Base-by-base conservation (phyloP, 2,888 invertebrate genomes). In the Philereme vetulata region DNA sequence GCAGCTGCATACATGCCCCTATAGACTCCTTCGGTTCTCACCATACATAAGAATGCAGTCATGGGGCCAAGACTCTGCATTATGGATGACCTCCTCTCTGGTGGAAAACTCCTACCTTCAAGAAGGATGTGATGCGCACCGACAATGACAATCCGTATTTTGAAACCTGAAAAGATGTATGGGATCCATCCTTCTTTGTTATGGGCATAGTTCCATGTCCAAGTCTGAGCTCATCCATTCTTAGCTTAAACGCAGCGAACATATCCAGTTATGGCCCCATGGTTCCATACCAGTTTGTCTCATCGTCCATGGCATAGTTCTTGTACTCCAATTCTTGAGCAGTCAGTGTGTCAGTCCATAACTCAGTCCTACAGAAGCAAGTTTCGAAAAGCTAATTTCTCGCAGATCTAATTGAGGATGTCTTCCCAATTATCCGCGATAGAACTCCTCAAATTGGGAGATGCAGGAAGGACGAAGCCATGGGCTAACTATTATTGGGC, bases 401-500 rank as follows among this genome's bases (percentile, higher is more conserved):
- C 21, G 9, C 40, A 8, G 47, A 34, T 21, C 0, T 6, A 11
- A 21, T 53, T 35, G 33, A 78, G 76, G 70, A 90, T 90, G 89
- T 83, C 75, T 65, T 78, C 88, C 7, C 77, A 87, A 50, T 64
- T 88, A 72, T 80, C 88, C 64, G 93, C 94, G n/a, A 68, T 93
- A 36, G 94, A 94, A 71, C 83, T 94, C 46, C 83, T 94, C 8
- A 85, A 88, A 56, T 78, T 92, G 69, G 91, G 90, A 67, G 80
- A 93, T 72, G 74, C 80, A 56, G 84, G 79, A 21, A 82, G 92
- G 66, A 71, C 77, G 64, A 80, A 78, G 60, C 90, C 94, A 1
- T 78, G 86, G 46, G 65, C 93, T 7, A 90, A 86, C 67, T 72
- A 89, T 71, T 79, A 80, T 72, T 95, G 93, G 90, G 88, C 93